A percentile compares a stretch with the other conserved stretches of the same genome.
phyloP scores from a whole-genome alignment of 53 echinoderm and acorn worm species.

The Astropecten irregularis region DNA sequence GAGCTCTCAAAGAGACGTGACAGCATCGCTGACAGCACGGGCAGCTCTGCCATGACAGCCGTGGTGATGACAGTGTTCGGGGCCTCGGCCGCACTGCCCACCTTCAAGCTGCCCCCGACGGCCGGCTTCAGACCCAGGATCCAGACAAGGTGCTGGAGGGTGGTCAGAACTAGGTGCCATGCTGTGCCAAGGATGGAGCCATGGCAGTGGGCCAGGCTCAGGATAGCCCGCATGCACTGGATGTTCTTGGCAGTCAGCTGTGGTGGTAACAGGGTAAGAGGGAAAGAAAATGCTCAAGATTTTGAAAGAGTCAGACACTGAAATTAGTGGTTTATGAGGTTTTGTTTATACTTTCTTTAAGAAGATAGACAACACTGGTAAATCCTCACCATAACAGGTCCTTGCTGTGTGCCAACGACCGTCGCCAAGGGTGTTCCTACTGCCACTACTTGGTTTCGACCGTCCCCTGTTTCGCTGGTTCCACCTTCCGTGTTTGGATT shows the following conservation, averaged over 20 bases:
- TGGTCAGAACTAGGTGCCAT: slow-evolving; percentile 92
- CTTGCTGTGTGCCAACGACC: slow-evolving; percentile 86
- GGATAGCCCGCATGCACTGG: slow-evolving; percentile 97
- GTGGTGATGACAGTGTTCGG: slow-evolving; percentile 98
- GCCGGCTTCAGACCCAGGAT: slow-evolving; percentile 94
- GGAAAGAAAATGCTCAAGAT: background rate
- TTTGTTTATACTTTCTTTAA: too few relatives aligned
- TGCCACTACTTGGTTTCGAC: slow-evolving; percentile 93
- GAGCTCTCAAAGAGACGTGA: slow-evolving; percentile 97
- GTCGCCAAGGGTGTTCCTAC: slow-evolving; percentile 93
- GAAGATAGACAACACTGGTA: too few relatives aligned
- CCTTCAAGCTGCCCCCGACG: slow-evolving; percentile 81
- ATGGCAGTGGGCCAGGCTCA: slow-evolving; percentile 90
- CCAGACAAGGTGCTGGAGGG: slow-evolving; percentile 96
- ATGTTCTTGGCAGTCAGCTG: slow-evolving; percentile 84
- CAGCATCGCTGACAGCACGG: slow-evolving; percentile 89
- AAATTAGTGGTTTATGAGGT: too few relatives aligned
- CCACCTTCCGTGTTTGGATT: slow-evolving; percentile 60
- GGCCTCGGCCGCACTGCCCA: slow-evolving; percentile 78
- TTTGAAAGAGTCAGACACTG: too few relatives aligned
- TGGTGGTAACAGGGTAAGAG: background rate
- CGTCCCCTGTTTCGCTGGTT: slow-evolving; percentile 68
- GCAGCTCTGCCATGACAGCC: slow-evolving; percentile 96
- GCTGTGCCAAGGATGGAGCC: slow-evolving; percentile 91
- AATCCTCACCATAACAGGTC: slow-evolving; percentile 94